A percentile compares a stretch with the other conserved stretches of the same genome.
Conservation (phyloP, 2,113 vertebrate genomes). For the Desmodus rotundus region DNA sequence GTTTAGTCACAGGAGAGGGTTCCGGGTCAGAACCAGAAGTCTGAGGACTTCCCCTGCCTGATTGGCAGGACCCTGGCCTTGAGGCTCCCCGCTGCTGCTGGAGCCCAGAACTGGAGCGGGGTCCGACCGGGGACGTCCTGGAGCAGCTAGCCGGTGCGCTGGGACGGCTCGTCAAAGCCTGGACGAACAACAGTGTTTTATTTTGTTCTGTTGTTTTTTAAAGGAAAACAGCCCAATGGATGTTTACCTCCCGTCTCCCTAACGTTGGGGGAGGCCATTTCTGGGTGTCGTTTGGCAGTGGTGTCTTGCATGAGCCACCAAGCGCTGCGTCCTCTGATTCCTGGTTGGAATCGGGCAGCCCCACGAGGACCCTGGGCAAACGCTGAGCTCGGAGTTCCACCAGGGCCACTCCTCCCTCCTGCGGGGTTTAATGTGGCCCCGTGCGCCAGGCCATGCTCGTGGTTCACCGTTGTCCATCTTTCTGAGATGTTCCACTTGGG, state of each 20-base stretch:
- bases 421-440: rapidly evolving
- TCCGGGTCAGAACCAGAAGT: rapidly evolving
- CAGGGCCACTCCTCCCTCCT: rapidly evolving
- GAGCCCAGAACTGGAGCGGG: background rate
- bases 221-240: background rate
- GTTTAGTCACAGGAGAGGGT: rapidly evolving
- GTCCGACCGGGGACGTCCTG: background rate
- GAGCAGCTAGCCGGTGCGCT: background rate
- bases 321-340: rapidly evolving
- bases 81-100: background rate
- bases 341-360: rapidly evolving
- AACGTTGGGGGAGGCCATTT: background rate
- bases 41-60: background rate
- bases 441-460: background rate
- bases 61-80: too few species aligned
- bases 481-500: background rate
- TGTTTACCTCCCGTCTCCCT: rapidly evolving
- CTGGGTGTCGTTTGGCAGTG: background rate
- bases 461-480: background rate
- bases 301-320: background rate
- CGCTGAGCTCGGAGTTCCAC: too few species aligned
- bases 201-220: background rate
- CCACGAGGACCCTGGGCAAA: too few species aligned
- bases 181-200: background rate
- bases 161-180: background rate